Evolutionary conservation across 2,797 vertebrate genomes (phyloP).

Genomic region (Enteromius afrohamiltoni): DNA sequence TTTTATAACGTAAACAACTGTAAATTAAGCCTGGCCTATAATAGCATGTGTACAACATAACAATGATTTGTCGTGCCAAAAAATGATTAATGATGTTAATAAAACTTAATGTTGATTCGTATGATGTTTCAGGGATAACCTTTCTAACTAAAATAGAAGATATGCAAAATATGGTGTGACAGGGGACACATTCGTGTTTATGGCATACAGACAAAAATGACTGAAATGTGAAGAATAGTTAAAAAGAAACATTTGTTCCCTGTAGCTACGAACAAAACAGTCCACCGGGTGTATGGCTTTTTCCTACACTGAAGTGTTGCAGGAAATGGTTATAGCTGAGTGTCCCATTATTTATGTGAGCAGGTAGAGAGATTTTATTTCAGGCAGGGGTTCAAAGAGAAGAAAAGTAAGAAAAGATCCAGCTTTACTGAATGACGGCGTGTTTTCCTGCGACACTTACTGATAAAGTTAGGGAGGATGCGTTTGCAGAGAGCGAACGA

Average conservation of each 20-base stretch:
- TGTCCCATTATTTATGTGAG: constrained; percentile 35
- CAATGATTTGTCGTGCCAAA: background rate
- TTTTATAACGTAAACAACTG: background rate
- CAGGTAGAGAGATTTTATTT: constrained; percentile 26
- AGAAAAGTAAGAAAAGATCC: constrained; percentile 26
- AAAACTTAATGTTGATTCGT: background rate
- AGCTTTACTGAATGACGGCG: background rate
- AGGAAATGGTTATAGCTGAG: constrained; percentile 30
- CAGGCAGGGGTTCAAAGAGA: constrained; percentile 13
- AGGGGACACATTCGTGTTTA: background rate
- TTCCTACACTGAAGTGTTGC: background rate
- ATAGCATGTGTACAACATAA: background rate
- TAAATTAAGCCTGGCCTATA: background rate
- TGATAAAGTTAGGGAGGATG: constrained; percentile 31
- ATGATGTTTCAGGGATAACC: background rate
- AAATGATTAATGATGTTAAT: background rate
- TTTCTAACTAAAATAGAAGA: background rate
- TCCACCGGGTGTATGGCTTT: background rate
- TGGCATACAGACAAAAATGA: background rate
- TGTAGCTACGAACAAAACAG: background rate
- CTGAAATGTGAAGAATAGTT: background rate
- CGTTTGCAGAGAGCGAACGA: background rate
- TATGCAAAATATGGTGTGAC: background rate
- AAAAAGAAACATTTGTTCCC: background rate
- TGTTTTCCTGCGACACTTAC: constrained; percentile 25